Conservation (phyloP, 2,797 vertebrate species). For the Halcyon leucocephala region DNA sequence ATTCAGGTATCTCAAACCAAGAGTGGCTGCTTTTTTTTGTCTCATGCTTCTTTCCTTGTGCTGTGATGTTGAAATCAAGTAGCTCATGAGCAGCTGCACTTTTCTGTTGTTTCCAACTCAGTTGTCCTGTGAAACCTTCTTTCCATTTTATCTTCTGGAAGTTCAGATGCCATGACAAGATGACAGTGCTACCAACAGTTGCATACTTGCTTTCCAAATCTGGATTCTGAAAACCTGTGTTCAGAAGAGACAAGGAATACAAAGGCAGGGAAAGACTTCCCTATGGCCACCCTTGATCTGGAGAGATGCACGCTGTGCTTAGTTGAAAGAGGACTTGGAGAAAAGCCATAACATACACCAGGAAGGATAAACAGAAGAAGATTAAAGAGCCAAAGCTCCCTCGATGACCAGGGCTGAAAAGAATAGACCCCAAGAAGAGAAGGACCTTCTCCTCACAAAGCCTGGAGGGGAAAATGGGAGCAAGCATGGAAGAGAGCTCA, state of each 20-base stretch:
- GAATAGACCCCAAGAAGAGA: background rate
- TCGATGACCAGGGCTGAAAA: background rate
- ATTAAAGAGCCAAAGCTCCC: background rate
- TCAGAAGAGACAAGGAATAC: background rate
- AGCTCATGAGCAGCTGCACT: background rate
- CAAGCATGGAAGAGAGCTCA: background rate
- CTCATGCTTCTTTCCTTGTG: background rate
- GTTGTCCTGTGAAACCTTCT: background rate
- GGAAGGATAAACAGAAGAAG: background rate
- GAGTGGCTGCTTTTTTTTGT: background rate
- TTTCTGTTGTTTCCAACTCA: background rate
- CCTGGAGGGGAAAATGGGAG: background rate
- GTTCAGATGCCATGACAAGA: slow-evolving; percentile 46
- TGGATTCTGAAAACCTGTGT: slow-evolving; percentile 58
- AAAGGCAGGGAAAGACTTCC: background rate
- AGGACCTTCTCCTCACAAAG: background rate
- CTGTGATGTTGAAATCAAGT: background rate
- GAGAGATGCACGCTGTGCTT: background rate
- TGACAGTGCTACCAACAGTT: background rate
- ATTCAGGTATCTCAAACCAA: background rate
- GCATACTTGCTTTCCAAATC: background rate
- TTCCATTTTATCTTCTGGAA: background rate
- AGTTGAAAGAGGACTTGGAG: background rate
- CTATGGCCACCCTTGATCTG: background rate
- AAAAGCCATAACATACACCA: background rate